A percentile compares a stretch with the other conserved stretches of the same genome.
Evolutionary conservation across 2,113 vertebrate species (phyloP).

Genomic region (Calyptommatus sinebrachiatus): DNA sequence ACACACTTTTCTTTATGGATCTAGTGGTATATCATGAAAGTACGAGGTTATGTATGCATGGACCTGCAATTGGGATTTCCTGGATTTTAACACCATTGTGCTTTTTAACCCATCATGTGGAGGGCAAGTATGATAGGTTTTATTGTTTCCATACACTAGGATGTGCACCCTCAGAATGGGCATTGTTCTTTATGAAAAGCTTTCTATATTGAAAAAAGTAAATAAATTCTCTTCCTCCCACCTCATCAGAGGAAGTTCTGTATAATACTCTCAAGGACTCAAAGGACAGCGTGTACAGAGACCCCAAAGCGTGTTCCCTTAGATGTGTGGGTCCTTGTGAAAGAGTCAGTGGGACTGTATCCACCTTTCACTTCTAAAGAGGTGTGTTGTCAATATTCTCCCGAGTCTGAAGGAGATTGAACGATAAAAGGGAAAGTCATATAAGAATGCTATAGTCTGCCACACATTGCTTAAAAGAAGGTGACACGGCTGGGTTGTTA

Average conservation of each 20-base stretch:
- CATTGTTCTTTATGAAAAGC: neutral
- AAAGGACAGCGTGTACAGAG: neutral
- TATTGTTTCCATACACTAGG: neutral
- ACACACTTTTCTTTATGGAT: no score
- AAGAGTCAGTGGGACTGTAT: neutral
- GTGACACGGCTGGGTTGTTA: constrained; percentile 12
- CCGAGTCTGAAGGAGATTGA: constrained; percentile 18
- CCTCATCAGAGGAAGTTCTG: constrained; percentile 30
- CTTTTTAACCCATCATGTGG: no score
- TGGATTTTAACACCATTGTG: no score
- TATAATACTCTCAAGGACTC: neutral
- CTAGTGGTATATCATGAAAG: no score
- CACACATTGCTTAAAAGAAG: constrained; percentile 36
- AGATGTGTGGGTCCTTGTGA: neutral
- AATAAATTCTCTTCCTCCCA: neutral
- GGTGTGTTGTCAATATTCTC: constrained; percentile 11
- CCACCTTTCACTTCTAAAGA: constrained; percentile 11
- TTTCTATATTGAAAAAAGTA: neutral
- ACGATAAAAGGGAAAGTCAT: constrained; percentile 23
- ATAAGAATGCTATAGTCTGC: neutral
- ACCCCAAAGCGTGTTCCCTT: neutral
- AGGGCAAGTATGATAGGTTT: neutral
- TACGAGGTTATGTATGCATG: no score
- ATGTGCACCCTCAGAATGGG: neutral
- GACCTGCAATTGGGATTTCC: no score